Conservation (phyloP, 2,797 vertebrate genomes). For the Prunella strophiata region DNA sequence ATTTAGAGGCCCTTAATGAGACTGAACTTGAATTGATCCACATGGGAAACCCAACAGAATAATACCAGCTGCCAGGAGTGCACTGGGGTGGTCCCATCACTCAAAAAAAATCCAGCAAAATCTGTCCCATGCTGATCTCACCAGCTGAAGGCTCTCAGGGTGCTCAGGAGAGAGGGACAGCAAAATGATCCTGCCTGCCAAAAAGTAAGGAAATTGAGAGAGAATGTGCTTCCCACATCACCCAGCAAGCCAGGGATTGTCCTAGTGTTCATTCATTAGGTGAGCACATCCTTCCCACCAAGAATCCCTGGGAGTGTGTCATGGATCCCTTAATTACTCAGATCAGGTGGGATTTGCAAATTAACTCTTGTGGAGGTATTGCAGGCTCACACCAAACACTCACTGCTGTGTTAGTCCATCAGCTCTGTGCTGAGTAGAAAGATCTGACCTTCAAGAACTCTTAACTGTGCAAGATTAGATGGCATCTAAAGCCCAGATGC, state of each 20-base stretch:
- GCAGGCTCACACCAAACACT: background rate
- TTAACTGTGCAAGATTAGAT: background rate
- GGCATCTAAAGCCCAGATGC: background rate
- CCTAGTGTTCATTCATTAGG: fast-evolving
- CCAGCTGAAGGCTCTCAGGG: background rate
- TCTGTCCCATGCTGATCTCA: background rate
- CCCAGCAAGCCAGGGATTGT: background rate
- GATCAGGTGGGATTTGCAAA: background rate
- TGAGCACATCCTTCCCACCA: background rate
- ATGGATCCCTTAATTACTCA: background rate
- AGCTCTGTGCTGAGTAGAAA: background rate
- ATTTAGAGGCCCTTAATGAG: background rate
- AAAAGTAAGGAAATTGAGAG: background rate
- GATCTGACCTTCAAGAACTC: background rate
- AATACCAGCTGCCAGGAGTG: background rate
- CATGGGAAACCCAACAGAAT: background rate
- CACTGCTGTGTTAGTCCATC: background rate
- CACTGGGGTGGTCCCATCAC: background rate
- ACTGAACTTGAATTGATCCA: background rate
- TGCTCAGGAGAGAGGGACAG: background rate
- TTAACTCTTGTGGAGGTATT: background rate
- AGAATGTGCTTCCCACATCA: background rate
- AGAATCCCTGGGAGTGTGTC: background rate
- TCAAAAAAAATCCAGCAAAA: background rate
- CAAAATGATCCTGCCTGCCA: background rate